phyloP scores from a whole-genome alignment of 2,888 invertebrate species.

The Spodoptera littoralis region DNA sequence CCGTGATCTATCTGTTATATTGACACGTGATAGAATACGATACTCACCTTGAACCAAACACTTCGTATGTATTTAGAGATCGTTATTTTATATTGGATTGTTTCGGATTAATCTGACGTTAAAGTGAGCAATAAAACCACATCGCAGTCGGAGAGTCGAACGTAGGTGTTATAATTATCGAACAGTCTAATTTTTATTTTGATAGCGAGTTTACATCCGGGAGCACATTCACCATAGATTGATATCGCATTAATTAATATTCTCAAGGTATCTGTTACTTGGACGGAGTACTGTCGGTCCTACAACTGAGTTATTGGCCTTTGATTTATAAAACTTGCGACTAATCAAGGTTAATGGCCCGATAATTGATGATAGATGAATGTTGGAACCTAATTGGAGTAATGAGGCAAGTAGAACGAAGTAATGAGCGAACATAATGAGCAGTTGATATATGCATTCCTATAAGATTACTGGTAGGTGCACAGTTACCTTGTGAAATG shows the following conservation, averaged over 20 bases:
- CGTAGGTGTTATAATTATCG: conserved; percentile 55
- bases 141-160: conserved; percentile 18
- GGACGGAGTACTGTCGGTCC: conserved; percentile 21
- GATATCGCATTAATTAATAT: conserved; percentile 47
- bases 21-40: conserved; percentile 20
- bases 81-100: conserved; percentile 54
- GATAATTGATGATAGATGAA: conserved; percentile 50
- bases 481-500: conserved; percentile 28
- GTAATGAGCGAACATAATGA: conserved; percentile 47
- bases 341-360: conserved; percentile 51
- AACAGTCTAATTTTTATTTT: conserved; percentile 54
- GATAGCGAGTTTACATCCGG: conserved; percentile 51
- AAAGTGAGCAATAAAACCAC: conserved; percentile 52
- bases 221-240: conserved; percentile 48
- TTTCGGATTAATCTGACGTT: conserved; percentile 48
- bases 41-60: conserved; percentile 38
- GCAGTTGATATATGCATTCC: conserved; percentile 36
- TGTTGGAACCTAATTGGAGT: conserved; percentile 46
- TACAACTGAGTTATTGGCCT: conserved; percentile 35
- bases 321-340: conserved; percentile 51
- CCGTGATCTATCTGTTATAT: conserved; percentile 23
- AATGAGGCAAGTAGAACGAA: conserved; percentile 44
- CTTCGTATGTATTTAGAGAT: conserved; percentile 38
- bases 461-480: conserved; percentile 26
- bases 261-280: conserved; percentile 38